Conservation (phyloP, 2,797 vertebrate genomes). For the Phylloscopus collybita region DNA sequence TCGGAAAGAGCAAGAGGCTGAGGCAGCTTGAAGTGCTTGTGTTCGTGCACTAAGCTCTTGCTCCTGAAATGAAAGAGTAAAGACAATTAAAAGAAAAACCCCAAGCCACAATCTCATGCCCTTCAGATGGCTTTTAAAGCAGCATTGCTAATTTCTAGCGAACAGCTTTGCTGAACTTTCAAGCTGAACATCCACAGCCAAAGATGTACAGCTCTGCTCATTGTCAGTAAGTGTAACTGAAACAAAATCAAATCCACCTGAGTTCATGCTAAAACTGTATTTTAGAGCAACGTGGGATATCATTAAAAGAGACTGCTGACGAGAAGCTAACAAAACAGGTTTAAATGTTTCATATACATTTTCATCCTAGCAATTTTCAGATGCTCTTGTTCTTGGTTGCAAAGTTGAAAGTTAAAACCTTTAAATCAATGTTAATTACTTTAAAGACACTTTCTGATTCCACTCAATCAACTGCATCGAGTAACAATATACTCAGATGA, state of each 20-base stretch:
- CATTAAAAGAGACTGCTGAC: neutral
- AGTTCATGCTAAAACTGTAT: neutral
- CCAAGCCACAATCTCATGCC: neutral
- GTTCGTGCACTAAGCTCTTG: conserved; percentile 96
- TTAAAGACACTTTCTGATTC: neutral
- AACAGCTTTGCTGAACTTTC: neutral
- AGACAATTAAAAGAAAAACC: neutral
- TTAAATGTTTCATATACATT: fast-evolving
- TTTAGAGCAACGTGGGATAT: neutral
- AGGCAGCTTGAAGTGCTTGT: conserved; percentile 92
- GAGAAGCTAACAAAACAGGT: neutral
- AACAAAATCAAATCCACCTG: neutral
- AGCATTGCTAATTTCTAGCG: neutral
- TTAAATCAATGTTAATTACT: neutral
- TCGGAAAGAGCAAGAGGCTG: conserved; percentile 93
- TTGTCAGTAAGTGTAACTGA: too few relatives aligned
- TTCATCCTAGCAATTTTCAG: neutral
- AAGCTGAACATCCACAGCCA: neutral
- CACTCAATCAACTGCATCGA: neutral
- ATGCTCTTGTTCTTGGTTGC: neutral
- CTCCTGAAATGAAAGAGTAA: conserved; percentile 81
- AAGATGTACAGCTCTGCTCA: too few relatives aligned
- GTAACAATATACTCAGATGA: neutral
- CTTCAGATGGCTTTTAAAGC: neutral
- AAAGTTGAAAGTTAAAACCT: neutral